These are phyloP conservation scores for Meloidogyne hapla DNA, from an alignment of 1,140 invertebrate species.

Conservation along the genomic window DNA sequence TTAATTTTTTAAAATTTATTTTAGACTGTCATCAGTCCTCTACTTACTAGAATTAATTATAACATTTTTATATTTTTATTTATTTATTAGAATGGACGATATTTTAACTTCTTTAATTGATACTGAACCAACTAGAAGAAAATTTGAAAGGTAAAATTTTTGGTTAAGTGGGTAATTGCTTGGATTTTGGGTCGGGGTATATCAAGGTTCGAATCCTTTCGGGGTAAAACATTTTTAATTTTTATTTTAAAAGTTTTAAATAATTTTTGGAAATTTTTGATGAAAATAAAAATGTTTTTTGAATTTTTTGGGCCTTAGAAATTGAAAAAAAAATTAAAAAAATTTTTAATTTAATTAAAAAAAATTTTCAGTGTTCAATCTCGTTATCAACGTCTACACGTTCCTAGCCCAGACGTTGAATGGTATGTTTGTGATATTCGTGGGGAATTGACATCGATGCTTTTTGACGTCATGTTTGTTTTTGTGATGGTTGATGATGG, in stretches of 20 bases:
- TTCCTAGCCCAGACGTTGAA: neutral
- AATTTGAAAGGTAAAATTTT: neutral
- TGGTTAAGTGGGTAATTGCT: neutral
- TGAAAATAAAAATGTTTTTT: neutral
- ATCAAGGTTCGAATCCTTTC: neutral
- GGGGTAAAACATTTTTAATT: neutral
- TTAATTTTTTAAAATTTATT: no score
- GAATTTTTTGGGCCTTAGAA: no score
- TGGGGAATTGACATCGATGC: slow-evolving; percentile 5
- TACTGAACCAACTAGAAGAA: neutral
- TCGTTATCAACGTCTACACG: slow-evolving; percentile 14
- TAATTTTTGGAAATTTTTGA: neutral
- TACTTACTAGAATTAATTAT: no score
- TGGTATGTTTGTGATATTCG: slow-evolving; percentile 19
- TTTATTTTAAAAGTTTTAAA: neutral
- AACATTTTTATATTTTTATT: neutral
- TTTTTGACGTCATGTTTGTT: slow-evolving; percentile 16
- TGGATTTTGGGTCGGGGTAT: no score
- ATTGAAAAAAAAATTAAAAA: no score
- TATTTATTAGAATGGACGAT: neutral
- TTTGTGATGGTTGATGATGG: no score
- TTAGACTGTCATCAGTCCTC: no score
- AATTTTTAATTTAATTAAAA: neutral
- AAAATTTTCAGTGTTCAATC: slow-evolving; percentile 16
- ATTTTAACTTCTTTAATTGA: slow-evolving; percentile 1